A percentile compares a stretch with the other conserved stretches of the same genome.
phyloP scores from a whole-genome alignment of 2,797 vertebrate species.

The Streptopelia turtur region DNA sequence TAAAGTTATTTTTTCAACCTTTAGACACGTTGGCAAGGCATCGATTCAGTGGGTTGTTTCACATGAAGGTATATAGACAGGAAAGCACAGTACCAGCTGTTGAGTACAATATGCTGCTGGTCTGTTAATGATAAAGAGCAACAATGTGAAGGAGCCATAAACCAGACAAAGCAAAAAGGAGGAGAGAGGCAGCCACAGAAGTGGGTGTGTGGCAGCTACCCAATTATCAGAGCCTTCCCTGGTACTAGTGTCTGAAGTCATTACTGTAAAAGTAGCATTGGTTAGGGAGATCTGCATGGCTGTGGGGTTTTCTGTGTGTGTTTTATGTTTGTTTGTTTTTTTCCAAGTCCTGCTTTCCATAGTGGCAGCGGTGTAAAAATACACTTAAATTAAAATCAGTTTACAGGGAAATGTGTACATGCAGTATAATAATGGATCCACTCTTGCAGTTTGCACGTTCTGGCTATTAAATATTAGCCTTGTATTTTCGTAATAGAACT shows the following conservation, averaged over 20 bases:
- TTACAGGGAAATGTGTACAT: background rate
- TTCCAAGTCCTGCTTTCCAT: background rate
- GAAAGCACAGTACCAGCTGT: background rate
- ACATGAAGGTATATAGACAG: conserved; percentile 14
- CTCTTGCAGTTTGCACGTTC: background rate
- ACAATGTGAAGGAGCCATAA: background rate
- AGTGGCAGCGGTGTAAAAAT: background rate
- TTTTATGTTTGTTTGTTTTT: background rate
- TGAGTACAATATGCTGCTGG: background rate
- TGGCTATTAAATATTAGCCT: background rate
- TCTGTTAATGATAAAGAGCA: conserved; percentile 11
- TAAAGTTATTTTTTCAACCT: conserved; percentile 27
- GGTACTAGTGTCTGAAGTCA: background rate
- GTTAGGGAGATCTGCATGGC: background rate
- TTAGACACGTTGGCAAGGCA: background rate
- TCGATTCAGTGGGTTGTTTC: background rate
- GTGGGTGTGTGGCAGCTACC: background rate
- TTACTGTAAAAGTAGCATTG: background rate
- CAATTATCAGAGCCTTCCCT: background rate
- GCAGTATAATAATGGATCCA: background rate
- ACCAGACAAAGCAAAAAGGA: conserved; percentile 17
- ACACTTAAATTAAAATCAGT: background rate
- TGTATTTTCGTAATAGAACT: background rate
- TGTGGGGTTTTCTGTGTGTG: background rate
- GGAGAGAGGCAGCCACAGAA: background rate